Evolutionary conservation across 2,888 invertebrate species (phyloP), one percentile per base, ranked within the genome.

Genomic region (Nomada lathburiana): DNA sequence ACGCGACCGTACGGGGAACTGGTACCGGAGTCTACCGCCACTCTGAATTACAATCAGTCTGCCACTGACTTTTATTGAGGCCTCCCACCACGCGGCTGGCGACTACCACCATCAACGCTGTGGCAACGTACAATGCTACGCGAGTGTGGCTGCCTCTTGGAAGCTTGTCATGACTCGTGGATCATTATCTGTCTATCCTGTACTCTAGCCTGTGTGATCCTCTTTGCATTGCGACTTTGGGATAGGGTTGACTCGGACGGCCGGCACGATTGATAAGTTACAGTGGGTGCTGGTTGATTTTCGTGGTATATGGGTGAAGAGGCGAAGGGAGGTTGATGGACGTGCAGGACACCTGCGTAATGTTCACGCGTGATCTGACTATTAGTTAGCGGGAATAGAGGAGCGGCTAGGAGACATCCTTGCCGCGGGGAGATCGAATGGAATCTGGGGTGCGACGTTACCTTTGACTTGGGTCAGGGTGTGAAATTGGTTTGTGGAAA

Each of bases 21-120:
- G 83, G 79, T 89, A 90, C 89, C 91, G 91, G 87, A 90, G 92
- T 91, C 88, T 90, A 91, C 92, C 91, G 92, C 90, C 89, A 93
- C 93, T 93, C 93, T 93, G 93, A 92, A 91, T 93, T 92, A 91
- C 91, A 91, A 92, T 91, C 91, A 91, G 90, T 89, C 89, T 89
- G 90, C 87, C 86, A 90, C 88, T 90, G 91, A 91, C 92, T 93
- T 93, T 92, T 93, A 93, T 93, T 86, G 90, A 90, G 83, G 84
- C 86, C 93, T 90, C 93, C 93, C 93, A 93, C 93, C 92, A 91
- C 75, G 69, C 71, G 47, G 64, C 50, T 23, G 26, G 13, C 64
- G 62, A 53, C 82, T 36, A 47, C 62, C 63, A 78, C 82, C 62
- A 52, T 67, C 42, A 50, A 26, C 77, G 76, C 65, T 60, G 75